phyloP scores from a whole-genome alignment of 2,797 vertebrate species.

The Coracias cyanogaster region DNA sequence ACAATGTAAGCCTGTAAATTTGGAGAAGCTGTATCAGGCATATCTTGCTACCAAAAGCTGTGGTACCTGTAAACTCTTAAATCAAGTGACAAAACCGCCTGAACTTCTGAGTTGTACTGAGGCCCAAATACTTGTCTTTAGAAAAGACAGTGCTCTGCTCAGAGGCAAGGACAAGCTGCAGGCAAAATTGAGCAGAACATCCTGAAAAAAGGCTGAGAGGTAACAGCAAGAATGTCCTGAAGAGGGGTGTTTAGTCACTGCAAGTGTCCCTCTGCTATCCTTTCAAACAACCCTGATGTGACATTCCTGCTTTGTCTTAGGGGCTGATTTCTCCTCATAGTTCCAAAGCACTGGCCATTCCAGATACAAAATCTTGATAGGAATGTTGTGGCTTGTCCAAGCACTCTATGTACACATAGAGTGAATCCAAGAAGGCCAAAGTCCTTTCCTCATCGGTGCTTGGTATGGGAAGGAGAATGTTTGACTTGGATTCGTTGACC shows the following conservation, averaged over 20 bases:
- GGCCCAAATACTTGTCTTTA: not conserved
- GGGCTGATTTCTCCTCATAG: not conserved
- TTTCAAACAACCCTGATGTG: rapidly evolving
- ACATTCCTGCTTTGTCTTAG: not conserved
- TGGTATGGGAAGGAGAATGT: not conserved
- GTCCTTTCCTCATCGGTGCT: not conserved
- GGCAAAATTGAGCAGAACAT: not conserved
- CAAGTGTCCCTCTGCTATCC: not conserved
- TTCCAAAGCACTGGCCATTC: not conserved
- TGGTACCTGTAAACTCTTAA: not conserved
- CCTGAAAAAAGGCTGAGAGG: not conserved
- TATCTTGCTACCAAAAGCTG: not conserved
- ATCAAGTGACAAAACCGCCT: rapidly evolving
- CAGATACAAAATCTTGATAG: not conserved
- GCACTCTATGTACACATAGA: not conserved
- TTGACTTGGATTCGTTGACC: not conserved
- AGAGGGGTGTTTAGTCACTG: rapidly evolving
- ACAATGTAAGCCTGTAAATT: not conserved
- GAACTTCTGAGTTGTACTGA: not conserved
- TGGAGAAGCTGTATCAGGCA: not conserved
- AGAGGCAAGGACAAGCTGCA: not conserved
- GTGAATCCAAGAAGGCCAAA: not conserved
- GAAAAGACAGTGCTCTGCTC: not conserved
- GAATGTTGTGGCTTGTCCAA: not conserved
- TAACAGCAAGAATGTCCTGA: not conserved